phyloP scores from a whole-genome alignment of 2,113 vertebrate genomes.

The Agapornis roseicollis region DNA sequence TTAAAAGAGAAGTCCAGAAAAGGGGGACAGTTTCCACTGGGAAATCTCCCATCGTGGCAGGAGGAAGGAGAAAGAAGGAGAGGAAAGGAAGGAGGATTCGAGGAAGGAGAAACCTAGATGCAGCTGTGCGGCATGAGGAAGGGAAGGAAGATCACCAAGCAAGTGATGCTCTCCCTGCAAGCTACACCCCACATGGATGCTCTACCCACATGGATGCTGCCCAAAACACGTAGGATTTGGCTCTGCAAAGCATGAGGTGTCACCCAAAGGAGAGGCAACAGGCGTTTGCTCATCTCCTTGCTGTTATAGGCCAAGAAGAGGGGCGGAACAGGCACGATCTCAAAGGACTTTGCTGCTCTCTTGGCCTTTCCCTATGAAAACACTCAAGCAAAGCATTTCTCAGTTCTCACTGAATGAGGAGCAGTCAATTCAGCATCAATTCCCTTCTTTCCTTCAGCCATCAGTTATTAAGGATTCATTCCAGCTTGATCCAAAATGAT shows the following conservation, averaged over 20 bases:
- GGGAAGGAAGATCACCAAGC: not conserved
- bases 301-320: not conserved
- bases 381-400: not conserved
- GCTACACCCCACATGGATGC: not conserved
- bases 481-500: constrained; percentile 28
- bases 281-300: not conserved
- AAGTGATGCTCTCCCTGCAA: not conserved
- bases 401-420: not conserved
- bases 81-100: not conserved
- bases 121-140: rapidly evolving
- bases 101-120: not conserved
- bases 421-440: not conserved
- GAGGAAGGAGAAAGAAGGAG: not conserved
- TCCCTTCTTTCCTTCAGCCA: not conserved
- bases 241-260: not conserved
- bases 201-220: not conserved
- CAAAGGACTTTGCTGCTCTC: not conserved
- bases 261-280: rapidly evolving
- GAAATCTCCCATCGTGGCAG: rapidly evolving
- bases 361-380: not conserved
- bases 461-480: not conserved
- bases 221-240: not conserved
- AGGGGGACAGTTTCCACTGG: not conserved
- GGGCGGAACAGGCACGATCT: not conserved
- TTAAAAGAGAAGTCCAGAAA: not conserved